Evolutionary conservation across 2,888 invertebrate species (phyloP), one percentile per base, ranked within the genome.

Genomic region (Helicoverpa assulta): DNA sequence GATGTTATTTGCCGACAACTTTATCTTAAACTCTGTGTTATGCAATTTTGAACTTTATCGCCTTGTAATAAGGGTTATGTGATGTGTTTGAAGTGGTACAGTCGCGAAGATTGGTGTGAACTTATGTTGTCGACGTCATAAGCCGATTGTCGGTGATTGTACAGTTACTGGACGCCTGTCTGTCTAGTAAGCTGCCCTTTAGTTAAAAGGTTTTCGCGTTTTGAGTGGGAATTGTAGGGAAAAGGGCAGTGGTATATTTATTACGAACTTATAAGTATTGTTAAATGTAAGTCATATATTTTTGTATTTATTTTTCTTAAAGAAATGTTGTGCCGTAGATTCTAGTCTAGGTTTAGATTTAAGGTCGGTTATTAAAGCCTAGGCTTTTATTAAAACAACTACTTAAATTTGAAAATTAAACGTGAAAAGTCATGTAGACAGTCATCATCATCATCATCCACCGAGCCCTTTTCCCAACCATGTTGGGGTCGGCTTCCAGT

Each of bases 91-190:
- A 0, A 54, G 6, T 21, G 47, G 63, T 59, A 66, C 55, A 60
- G 61, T 69, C 26, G 59, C 72, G 67, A 73, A 87, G 84, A 88
- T 85, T 86, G 84, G 85, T 81, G 86, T 82, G 86, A 87, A 87
- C 86, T 84, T 88, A 89, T 91, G 91, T 90, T 90, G 86, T 80
- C 76, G 88, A 92, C 87, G 87, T 89, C 85, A 86, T 92, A 91
- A 93, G 92, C 92, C 87, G 91, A 90, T 91, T 92, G 90, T 86
- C 80, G 63, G 63, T 82, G 85, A 77, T 80, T 84, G 86, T 82
- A 78, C 86, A 84, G 81, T 86, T 81, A 77, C 60, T 70, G 78
- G 67, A 64, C 74, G 75, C 51, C 50, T 47, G 70, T 70, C 61
- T 33, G 56, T 67, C 69, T 76, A 76, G 55, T 50, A 50, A 63